Evolutionary conservation across 2,797 vertebrate species (phyloP), one percentile per base, ranked within the genome.

Genomic region (Nannoperca obscura): DNA sequence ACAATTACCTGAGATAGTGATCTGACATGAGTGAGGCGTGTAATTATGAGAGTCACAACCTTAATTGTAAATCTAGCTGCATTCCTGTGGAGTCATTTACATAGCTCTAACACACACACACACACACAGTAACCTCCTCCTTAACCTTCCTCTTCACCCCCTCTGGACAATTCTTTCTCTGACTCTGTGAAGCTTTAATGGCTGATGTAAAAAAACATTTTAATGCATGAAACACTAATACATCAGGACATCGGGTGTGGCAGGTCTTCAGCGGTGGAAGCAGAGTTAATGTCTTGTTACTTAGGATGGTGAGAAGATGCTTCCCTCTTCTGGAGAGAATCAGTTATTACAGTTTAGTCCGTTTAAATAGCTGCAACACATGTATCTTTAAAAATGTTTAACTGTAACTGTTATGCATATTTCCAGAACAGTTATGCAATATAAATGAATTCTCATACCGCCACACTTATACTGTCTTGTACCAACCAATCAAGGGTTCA

Each of bases 261-360:
- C 75, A 69, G 55, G 20, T 63, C 34, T 74, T 63, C 17, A 53
- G 50, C 30, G 19, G 19, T 47, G n/a, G 50, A 40, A 36, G 22
- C 12, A 42, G 46, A 55, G 7, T 47, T 53, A 1, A 30, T 32
- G 7, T 0, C 13, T 24, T 55, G 24, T 46, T 4, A 47, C 2
- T 67, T 19, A 1, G 4, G 24, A 40, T 38, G 44, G 7, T 80
- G 61, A 78, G 68, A 1, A 54, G 13, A 87, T 88, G 80, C 80
- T 76, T 72, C 91, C 87, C 87, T 84, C 92, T 90, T 27, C 69
- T 93, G 93, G 92, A 75, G 7, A 52, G 5, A 64, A 46, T 30
- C 27, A 4, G 80, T 62, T 64, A 90, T 81, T 89, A 76, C 30
- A 46, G 0, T 27, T 49, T 0, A 22, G 8, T 58, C 6, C 1